Evolutionary conservation across 2,888 invertebrate genomes (phyloP).

Genomic region (Leptinotarsa tumamoca): DNA sequence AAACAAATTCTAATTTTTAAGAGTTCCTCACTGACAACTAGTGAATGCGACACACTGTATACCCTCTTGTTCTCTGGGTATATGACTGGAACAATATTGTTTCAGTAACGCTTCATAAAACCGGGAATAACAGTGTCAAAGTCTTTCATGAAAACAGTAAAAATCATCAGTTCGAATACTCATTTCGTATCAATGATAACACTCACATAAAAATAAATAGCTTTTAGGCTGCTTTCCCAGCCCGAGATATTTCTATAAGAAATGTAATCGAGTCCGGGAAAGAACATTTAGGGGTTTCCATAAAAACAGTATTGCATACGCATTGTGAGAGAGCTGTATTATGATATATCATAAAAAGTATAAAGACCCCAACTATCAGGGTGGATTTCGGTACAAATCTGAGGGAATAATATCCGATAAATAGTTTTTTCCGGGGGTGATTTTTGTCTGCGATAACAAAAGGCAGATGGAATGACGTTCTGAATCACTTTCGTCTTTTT

Average conservation of each 20-base stretch:
- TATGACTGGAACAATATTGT: slow-evolving; percentile 45
- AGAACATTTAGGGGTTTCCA: slow-evolving; percentile 60
- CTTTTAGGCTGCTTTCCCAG: slow-evolving; percentile 58
- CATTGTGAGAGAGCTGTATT: slow-evolving; percentile 63
- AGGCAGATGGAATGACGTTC: slow-evolving; percentile 41
- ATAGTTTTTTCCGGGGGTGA: slow-evolving; percentile 55
- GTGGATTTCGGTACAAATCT: slow-evolving; percentile 61
- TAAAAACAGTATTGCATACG: slow-evolving; percentile 67
- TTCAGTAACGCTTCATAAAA: slow-evolving; percentile 51
- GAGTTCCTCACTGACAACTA: too few relatives aligned
- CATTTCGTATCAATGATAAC: slow-evolving; percentile 66
- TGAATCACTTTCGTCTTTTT: slow-evolving; percentile 30
- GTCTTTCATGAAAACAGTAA: slow-evolving; percentile 59
- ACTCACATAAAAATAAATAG: slow-evolving; percentile 68
- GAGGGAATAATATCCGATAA: slow-evolving; percentile 57
- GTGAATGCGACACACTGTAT: too few relatives aligned
- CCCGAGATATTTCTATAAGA: slow-evolving; percentile 58
- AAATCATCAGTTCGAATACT: slow-evolving; percentile 59
- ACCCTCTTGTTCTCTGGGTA: background rate
- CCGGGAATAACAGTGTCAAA: slow-evolving; percentile 38
- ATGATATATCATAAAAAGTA: slow-evolving; percentile 66
- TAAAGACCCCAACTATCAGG: slow-evolving; percentile 61
- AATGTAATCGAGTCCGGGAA: slow-evolving; percentile 59
- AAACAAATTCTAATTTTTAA: too few relatives aligned
- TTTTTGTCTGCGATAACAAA: slow-evolving; percentile 43